Evolutionary conservation across 2,797 vertebrate genomes (phyloP).

Genomic region (Microtus obscurus): DNA sequence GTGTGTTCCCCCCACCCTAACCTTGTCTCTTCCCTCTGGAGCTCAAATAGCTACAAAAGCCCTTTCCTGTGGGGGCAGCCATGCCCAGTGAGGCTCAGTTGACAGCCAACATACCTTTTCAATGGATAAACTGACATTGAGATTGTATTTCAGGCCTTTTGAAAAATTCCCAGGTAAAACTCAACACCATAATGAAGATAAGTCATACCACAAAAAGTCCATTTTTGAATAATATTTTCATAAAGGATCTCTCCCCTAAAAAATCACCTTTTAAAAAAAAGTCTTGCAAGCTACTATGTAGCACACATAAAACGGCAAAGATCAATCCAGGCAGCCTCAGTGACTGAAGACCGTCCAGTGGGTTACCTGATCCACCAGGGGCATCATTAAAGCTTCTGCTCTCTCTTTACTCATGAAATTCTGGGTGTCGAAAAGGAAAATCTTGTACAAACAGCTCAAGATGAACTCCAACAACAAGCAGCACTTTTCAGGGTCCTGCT

Average conservation of each 20-base stretch:
- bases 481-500: conserved; percentile 89
- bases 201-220: neutral
- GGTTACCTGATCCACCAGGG: conserved; percentile 95
- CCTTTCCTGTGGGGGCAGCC: neutral
- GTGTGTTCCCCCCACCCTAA: neutral
- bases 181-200: neutral
- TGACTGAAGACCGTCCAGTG: too few relatives aligned
- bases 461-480: conserved; percentile 90
- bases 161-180: conserved; percentile 40
- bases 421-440: conserved; percentile 96
- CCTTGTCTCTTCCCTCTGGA: neutral
- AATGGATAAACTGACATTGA: neutral
- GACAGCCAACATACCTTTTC: neutral
- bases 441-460: conserved; percentile 94
- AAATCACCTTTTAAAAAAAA: neutral
- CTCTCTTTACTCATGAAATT: conserved; percentile 95
- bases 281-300: neutral
- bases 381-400: conserved; percentile 92
- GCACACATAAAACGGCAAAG: neutral
- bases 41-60: neutral
- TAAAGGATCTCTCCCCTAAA: neutral
- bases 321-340: too few relatives aligned
- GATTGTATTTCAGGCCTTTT: neutral
- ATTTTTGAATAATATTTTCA: conserved; percentile 20
- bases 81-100: neutral